Base-by-base conservation (phyloP, 2,113 vertebrate species). In the Pyrgilauda ruficollis region DNA sequence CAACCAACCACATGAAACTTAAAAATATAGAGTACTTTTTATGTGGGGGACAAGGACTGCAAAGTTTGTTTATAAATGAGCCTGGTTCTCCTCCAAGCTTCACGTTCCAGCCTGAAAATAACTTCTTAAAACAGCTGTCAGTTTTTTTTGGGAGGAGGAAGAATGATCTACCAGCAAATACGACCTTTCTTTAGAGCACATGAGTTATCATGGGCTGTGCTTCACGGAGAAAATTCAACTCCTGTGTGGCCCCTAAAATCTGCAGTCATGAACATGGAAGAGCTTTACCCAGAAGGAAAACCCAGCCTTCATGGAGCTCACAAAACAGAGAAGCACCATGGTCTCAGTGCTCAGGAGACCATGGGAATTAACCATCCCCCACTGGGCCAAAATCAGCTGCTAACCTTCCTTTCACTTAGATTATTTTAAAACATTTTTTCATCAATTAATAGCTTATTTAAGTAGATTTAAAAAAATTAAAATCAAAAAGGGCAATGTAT, bases 31-130 rank as follows among this genome's bases (percentile, higher is more conserved):
- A 72, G 59, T 13, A 10, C 27, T 74, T 91, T 79, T 72, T 27
- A 19, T 9, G 27, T 11, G 13, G 37, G 52, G 44, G 52, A 39
- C 23, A 46, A 22, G 33, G 7, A 66, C 43, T 62, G 66, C 66
- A 62, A 41, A 76, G 75, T 85, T 95, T 95, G 91, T 96, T 94
- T 94, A 86, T 73, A 62, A 88, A 91, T 58, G 44, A 87, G 43
- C 31, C 75, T 95, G 93, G 90, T 90, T 80, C 84, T 86, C 79
- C 64, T 96, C 95, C 94, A 96, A 91, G 87, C 58, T 96, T 86
- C 90, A 93, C 4, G 30, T 96, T 95, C 91, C 93, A 95, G 70
- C 70, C 93, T 83, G 82, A 96, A 96, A 96, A 97, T 97, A 97
- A 88, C 96, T 94, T 50, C 90, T 96, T 77, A 91, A 93, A 95